phyloP scores from a whole-genome alignment of 2,797 vertebrate species.

The Falco naumanni region DNA sequence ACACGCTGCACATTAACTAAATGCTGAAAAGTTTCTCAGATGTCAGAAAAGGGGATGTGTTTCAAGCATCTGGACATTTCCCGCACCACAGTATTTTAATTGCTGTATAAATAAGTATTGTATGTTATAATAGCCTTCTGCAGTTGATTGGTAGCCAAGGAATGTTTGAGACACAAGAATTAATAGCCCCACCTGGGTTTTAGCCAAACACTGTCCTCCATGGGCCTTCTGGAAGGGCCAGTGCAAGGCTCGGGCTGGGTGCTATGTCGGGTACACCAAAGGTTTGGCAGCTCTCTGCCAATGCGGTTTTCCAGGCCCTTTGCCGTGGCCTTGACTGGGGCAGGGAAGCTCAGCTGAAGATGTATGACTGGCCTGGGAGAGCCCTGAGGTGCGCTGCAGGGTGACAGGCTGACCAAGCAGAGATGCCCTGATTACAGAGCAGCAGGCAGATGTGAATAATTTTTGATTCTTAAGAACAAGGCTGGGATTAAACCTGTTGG shows the following conservation, averaged over 20 bases:
- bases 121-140: neutral
- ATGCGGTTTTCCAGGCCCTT: neutral
- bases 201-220: too few relatives aligned
- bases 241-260: neutral
- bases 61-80: neutral
- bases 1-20: neutral
- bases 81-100: neutral
- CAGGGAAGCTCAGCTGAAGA: neutral
- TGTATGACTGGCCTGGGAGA: neutral
- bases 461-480: neutral
- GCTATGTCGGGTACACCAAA: neutral
- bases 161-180: neutral
- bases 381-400: rapidly evolving
- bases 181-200: neutral
- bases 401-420: neutral
- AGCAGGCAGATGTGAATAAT: neutral
- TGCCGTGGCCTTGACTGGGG: neutral
- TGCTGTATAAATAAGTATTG: neutral
- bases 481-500: neutral
- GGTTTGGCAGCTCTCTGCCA: neutral
- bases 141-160: neutral
- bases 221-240: neutral
- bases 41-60: neutral
- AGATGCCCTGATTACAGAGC: neutral
- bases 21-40: neutral